These are phyloP conservation scores for Hiodon alosoides DNA, from an alignment of 2,113 vertebrate genomes.

Conservation along the genomic window DNA sequence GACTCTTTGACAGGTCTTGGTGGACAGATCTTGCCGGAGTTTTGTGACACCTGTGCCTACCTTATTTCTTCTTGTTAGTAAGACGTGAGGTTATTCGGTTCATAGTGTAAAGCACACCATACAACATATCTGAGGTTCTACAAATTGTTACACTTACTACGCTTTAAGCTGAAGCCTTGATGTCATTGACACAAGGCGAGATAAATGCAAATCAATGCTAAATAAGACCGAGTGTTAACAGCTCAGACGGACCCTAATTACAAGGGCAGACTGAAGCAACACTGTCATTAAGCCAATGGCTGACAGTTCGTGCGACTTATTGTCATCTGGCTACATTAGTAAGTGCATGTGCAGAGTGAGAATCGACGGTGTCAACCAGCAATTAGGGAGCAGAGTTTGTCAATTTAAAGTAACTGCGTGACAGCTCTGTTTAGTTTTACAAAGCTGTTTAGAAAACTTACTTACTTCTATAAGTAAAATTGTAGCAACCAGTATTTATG, in stretches of 20 bases:
- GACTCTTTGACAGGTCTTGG: conserved; percentile 35
- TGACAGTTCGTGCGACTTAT: conserved; percentile 39
- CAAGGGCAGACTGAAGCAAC: conserved; percentile 28
- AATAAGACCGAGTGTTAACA: conserved; percentile 47
- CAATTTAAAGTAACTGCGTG: not conserved
- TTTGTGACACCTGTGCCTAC: conserved; percentile 29
- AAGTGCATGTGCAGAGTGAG: conserved; percentile 24
- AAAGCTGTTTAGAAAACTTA: too few species aligned
- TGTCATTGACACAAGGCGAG: conserved; percentile 20
- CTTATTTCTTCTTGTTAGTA: conserved; percentile 7
- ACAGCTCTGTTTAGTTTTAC: not conserved
- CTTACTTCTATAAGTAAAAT: too few species aligned
- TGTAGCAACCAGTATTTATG: too few species aligned
- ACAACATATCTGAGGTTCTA: conserved; percentile 9
- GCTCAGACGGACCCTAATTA: conserved; percentile 39
- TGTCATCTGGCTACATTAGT: conserved; percentile 26
- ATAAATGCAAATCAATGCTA: conserved; percentile 45
- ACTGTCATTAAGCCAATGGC: conserved; percentile 47
- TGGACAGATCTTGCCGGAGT: conserved; percentile 21
- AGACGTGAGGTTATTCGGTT: not conserved
- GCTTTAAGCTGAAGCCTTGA: conserved; percentile 36
- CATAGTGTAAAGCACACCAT: too few species aligned
- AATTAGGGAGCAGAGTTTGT: conserved; percentile 15
- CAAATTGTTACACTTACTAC: conserved; percentile 43
- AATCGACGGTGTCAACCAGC: conserved; percentile 16